Evolutionary conservation across 2,113 vertebrate species (phyloP), one percentile per base, ranked within the genome.

Genomic region (Rynchops niger): DNA sequence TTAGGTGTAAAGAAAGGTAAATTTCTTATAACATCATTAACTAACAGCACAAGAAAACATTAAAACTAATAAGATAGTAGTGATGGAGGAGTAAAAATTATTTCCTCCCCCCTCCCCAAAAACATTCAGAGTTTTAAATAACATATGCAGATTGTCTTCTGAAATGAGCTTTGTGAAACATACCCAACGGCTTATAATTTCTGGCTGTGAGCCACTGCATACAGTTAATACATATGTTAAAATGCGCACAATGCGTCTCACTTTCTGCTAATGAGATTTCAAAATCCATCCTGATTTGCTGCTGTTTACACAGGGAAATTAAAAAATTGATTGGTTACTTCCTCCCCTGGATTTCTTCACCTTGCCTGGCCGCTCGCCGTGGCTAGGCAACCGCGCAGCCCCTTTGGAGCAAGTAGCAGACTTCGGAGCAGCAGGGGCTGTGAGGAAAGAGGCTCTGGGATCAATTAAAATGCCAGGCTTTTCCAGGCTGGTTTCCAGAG

Each of bases 401-500:
- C 90, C 97, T 96, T 76, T 83, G 94, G 97, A 96, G 90, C 81
- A 61, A 97, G 97, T 52, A 94, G 95, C 98, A 97, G 98, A 86
- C 95, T 97, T 94, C 20, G 70, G 34, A 98, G 90, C 98, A 98
- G 97, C 98, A 97, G 98, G 96, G 96, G 94, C 96, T 43, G 13
- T 32, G 92, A 97, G 96, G 94, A 93, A 84, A 96, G 97, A 98
- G 95, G 96, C 97, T 98, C 98, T 98, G 98, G 98, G 97, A 98
- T 98, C 98, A 98, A 98, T 98, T 99, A 98, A 98, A 98, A 98
- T 98, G 98, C 98, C 97, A 97, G 96, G 96, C 97, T 98, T 98
- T 98, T 98, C 98, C 97, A 95, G 95, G 97, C 97, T 90, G 86
- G 70, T 98, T 98, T 98, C 98, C 98, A 97, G 97, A 84, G 97